These are phyloP conservation scores for Muscicapa comitata DNA, from an alignment of 2,797 vertebrate genomes.

Conservation along the genomic window DNA sequence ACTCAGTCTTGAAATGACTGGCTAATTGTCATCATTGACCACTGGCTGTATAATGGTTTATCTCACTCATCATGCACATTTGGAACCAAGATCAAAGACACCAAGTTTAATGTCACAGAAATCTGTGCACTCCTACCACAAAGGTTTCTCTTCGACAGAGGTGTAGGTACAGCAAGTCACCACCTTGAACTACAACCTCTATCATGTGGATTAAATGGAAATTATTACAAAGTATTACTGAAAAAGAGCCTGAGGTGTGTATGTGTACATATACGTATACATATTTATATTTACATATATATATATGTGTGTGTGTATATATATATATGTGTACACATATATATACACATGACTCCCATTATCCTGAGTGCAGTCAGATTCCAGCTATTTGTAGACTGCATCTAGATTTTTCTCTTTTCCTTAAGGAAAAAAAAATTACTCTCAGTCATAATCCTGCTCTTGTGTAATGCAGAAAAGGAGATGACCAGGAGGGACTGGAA, in stretches of 20 bases:
- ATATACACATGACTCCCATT: background rate
- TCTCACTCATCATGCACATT: background rate
- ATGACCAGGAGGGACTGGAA: background rate
- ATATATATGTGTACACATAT: too few species aligned
- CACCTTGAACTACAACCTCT: background rate
- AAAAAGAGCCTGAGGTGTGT: background rate
- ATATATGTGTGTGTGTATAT: too few species aligned
- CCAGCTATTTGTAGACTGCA: background rate
- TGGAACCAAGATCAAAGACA: background rate
- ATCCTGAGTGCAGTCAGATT: background rate
- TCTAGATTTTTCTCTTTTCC: background rate
- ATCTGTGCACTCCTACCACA: background rate
- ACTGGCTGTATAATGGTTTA: background rate
- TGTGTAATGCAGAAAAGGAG: background rate
- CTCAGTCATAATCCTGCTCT: background rate
- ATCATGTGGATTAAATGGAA: background rate
- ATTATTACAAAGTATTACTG: background rate
- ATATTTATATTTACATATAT: background rate
- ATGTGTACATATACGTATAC: background rate
- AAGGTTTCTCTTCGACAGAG: background rate
- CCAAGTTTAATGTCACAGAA: background rate
- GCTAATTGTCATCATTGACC: background rate
- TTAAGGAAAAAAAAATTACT: background rate
- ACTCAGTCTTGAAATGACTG: background rate
- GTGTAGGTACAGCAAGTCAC: background rate